phyloP scores from a whole-genome alignment of 2,113 vertebrate genomes.

The Spea multiplicata region DNA sequence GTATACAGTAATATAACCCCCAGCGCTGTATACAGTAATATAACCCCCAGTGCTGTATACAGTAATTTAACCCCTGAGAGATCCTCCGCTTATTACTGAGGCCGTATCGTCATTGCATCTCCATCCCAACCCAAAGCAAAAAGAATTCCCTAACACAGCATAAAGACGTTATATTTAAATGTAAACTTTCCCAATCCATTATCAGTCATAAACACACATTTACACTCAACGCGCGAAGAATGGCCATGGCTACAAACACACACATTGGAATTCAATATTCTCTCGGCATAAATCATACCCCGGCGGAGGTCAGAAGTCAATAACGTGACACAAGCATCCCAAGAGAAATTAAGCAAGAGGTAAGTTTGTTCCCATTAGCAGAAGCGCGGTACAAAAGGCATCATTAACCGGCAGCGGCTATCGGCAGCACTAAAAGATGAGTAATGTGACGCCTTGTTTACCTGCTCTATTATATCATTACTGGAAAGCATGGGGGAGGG shows the following conservation, averaged over 20 bases:
- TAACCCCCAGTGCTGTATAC: too few species aligned
- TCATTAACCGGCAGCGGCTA: not conserved
- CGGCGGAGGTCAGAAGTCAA: conserved; percentile 1
- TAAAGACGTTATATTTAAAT: too few species aligned
- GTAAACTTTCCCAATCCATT: too few species aligned
- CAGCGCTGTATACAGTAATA: too few species aligned
- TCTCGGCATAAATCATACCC: not conserved
- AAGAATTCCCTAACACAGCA: too few species aligned
- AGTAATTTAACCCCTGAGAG: too few species aligned
- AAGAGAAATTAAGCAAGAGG: conserved; percentile 7
- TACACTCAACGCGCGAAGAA: not conserved
- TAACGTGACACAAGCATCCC: conserved; percentile 1
- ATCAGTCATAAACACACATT: not conserved
- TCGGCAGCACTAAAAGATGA: not conserved
- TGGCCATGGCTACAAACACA: not conserved
- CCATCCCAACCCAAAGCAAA: too few species aligned
- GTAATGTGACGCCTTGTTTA: conserved; percentile 7
- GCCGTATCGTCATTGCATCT: too few species aligned
- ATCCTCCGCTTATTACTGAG: too few species aligned
- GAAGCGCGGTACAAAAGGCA: not conserved
- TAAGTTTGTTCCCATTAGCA: not conserved
- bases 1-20: too few species aligned
- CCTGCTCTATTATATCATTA: conserved; percentile 12
- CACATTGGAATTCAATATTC: not conserved
- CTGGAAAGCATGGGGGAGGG: not conserved